Percentiles rank a stretch among this genome's conserved stretches.
These are phyloP conservation scores for Acipenser oxyrinchus DNA, from an alignment of 2,797 vertebrate genomes.

Conservation along the genomic window DNA sequence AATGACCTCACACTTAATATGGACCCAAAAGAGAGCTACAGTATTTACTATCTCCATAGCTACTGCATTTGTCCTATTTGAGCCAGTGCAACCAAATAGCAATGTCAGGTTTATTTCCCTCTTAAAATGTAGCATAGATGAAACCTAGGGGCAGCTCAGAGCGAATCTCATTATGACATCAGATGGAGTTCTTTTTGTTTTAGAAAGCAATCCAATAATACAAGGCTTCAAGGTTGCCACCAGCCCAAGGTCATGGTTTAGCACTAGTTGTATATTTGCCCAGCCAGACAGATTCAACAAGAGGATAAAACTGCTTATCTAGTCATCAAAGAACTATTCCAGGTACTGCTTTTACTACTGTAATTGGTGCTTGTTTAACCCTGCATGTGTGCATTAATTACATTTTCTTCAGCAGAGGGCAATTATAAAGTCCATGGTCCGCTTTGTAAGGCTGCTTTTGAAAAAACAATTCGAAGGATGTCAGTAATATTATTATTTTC, in stretches of 20 bases:
- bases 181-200: slow-evolving; percentile 27
- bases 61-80: too few relatives aligned
- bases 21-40: too few relatives aligned
- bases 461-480: too few relatives aligned
- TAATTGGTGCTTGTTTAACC: too few relatives aligned
- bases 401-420: too few relatives aligned
- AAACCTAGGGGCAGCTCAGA: slow-evolving; percentile 33
- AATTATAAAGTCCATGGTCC: too few relatives aligned
- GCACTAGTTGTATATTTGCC: slow-evolving; percentile 25
- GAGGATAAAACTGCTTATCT: slow-evolving; percentile 46
- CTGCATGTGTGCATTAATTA: too few relatives aligned
- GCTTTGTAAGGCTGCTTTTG: too few relatives aligned
- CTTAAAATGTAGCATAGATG: slow-evolving; percentile 39
- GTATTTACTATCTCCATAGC: too few relatives aligned
- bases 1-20: too few relatives aligned
- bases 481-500: too few relatives aligned
- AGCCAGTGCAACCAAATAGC: slow-evolving; percentile 31
- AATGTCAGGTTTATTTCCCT: slow-evolving; percentile 41
- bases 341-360: slow-evolving; percentile 24
- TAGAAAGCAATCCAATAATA: slow-evolving; percentile 51
- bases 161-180: slow-evolving; percentile 39
- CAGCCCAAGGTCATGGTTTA: slow-evolving; percentile 48
- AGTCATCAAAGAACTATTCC: slow-evolving; percentile 35
- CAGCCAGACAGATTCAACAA: slow-evolving; percentile 1
- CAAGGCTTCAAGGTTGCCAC: slow-evolving; percentile 46